Evolutionary conservation across 1,140 invertebrate species (phyloP).

Genomic region (Fopius arisanus): DNA sequence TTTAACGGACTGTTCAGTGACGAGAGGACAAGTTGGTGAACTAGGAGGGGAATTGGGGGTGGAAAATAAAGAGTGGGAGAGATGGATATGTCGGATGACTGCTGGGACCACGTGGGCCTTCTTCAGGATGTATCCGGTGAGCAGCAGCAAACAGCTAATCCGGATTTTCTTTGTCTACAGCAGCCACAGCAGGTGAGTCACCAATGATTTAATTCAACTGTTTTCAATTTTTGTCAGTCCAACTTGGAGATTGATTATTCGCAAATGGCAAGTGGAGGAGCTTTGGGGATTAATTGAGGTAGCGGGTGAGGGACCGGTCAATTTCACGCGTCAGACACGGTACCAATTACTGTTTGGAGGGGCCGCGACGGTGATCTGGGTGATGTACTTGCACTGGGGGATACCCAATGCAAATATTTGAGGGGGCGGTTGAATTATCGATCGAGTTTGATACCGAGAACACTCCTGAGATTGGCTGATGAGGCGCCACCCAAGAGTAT

Average conservation of each 20-base stretch:
- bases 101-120: constrained; percentile 64
- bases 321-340: constrained; percentile 27
- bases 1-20: constrained; percentile 13
- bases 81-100: constrained; percentile 62
- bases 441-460: constrained; percentile 2
- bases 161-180: constrained; percentile 54
- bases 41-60: background rate
- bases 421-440: constrained; percentile 30
- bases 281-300: background rate
- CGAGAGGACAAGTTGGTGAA: background rate
- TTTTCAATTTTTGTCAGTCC: background rate
- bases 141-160: constrained; percentile 44
- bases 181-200: constrained; percentile 53
- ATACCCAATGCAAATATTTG: constrained; percentile 28
- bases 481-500: background rate
- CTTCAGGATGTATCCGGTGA: constrained; percentile 56
- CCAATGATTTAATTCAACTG: constrained; percentile 3
- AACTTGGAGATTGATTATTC: background rate
- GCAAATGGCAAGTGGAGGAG: background rate
- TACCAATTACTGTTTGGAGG: constrained; percentile 19
- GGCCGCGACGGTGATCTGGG: constrained; percentile 1
- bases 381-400: constrained; percentile 25
- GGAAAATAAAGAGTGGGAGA: constrained; percentile 16
- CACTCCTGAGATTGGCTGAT: constrained; percentile 7
- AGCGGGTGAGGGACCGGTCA: background rate